Percentiles rank a stretch among this genome's conserved stretches.
These are phyloP conservation scores for Dusona sp. DNA, from an alignment of 2,888 invertebrate species.

Conservation along the genomic window DNA sequence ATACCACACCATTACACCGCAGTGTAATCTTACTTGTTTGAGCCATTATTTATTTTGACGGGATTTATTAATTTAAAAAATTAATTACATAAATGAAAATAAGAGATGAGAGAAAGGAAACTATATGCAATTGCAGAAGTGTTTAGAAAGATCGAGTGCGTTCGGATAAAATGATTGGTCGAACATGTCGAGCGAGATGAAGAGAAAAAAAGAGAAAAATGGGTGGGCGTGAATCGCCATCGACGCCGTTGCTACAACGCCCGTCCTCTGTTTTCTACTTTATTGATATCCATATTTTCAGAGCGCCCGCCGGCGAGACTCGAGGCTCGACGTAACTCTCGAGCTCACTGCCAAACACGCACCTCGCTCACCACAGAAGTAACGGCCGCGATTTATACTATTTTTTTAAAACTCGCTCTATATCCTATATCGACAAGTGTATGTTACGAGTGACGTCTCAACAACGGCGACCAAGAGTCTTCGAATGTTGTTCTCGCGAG, in stretches of 20 bases:
- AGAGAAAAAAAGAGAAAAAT: slow-evolving; percentile 42
- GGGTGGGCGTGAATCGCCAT: slow-evolving; percentile 42
- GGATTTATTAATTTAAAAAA: neutral
- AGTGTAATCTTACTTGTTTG: too few relatives aligned
- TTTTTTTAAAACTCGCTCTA: neutral
- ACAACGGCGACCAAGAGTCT: neutral
- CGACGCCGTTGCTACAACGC: slow-evolving; percentile 21
- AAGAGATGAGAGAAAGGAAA: slow-evolving; percentile 52
- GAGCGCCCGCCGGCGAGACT: neutral
- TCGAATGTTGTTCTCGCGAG: neutral
- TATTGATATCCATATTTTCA: slow-evolving; percentile 29
- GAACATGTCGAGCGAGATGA: neutral
- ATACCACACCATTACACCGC: neutral
- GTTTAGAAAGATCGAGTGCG: neutral
- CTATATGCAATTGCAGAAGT: neutral
- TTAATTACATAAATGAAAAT: neutral
- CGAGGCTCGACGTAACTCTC: slow-evolving; percentile 20
- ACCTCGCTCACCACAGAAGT: neutral
- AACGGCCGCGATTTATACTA: neutral
- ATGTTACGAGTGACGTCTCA: neutral
- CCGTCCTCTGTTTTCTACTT: slow-evolving; percentile 15
- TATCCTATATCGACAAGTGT: neutral
- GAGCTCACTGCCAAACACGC: slow-evolving; percentile 7
- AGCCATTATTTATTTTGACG: too few relatives aligned
- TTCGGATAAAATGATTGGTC: slow-evolving; percentile 10